A percentile compares a stretch with the other conserved stretches of the same genome.
These are phyloP conservation scores for Drosophila mauritiana DNA, from an alignment of 1,140 invertebrate species.

Conservation along the genomic window DNA sequence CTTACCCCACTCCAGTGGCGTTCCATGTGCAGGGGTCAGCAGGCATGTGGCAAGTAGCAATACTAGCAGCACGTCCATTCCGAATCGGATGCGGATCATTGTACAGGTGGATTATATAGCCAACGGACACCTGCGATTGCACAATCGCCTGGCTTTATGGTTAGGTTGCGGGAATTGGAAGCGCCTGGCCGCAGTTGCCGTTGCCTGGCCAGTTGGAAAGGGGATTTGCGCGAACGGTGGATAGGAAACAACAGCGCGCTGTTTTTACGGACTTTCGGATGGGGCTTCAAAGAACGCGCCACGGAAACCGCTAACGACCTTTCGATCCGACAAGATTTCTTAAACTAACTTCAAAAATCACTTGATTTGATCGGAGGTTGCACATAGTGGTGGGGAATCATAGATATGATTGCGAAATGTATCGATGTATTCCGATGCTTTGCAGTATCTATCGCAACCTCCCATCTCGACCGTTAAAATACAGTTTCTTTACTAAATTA, in stretches of 20 bases:
- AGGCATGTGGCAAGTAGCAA: slow-evolving; percentile 28
- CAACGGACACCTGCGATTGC: slow-evolving; percentile 23
- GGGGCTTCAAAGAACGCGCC: slow-evolving; percentile 24
- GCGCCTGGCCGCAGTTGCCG: slow-evolving; percentile 1
- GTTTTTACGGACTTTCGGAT: slow-evolving; percentile 7
- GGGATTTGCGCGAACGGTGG: slow-evolving; percentile 1
- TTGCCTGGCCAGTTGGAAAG: slow-evolving; percentile 8
- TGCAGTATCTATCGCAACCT: too few species aligned
- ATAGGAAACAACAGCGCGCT: slow-evolving; percentile 8
- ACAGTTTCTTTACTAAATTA: too few species aligned
- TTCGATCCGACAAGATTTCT: slow-evolving; percentile 9
- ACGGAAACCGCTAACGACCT: slow-evolving; percentile 17
- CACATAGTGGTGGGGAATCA: too few species aligned
- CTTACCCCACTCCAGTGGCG: slow-evolving; percentile 45
- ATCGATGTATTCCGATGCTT: too few species aligned
- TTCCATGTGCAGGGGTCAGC: slow-evolving; percentile 21
- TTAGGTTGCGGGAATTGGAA: slow-evolving; percentile 15
- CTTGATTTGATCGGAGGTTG: neutral
- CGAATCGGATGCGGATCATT: slow-evolving; percentile 19
- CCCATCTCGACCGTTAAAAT: too few species aligned
- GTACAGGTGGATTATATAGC: slow-evolving; percentile 5
- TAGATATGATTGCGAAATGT: too few species aligned
- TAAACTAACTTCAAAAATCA: neutral
- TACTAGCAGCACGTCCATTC: slow-evolving; percentile 7
- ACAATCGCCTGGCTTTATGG: slow-evolving; percentile 34